Percentiles rank a stretch among this genome's conserved stretches.
Evolutionary conservation across 2,888 invertebrate species (phyloP).

Genomic region (Xylocampa areola): DNA sequence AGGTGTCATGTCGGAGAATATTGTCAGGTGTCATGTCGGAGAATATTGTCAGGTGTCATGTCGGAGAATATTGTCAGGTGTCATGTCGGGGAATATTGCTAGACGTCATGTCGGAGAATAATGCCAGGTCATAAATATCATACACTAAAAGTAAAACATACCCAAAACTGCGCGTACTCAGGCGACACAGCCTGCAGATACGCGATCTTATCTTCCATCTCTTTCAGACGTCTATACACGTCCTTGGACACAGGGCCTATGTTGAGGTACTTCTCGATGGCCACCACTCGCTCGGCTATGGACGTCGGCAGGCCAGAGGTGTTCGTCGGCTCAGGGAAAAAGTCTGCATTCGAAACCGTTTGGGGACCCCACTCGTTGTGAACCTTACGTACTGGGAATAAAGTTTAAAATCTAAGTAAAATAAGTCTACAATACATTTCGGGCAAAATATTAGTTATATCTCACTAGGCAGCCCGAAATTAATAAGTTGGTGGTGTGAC

Average conservation of each 20-base stretch:
- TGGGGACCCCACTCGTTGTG: constrained; percentile 93
- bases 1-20: no score
- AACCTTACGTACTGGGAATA: constrained; percentile 91
- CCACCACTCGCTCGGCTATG: constrained; percentile 92
- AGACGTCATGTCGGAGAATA: no score
- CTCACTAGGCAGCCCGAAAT: no score
- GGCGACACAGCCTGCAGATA: constrained; percentile 94
- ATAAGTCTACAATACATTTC: no score
- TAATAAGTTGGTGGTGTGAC: no score
- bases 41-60: no score
- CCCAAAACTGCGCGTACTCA: constrained; percentile 93
- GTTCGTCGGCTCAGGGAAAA: constrained; percentile 52
- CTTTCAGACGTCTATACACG: constrained; percentile 92
- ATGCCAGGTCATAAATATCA: no score
- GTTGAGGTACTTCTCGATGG: constrained; percentile 91
- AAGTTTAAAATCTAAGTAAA: not conserved
- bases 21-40: no score
- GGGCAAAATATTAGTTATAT: no score
- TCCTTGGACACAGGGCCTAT: constrained; percentile 90
- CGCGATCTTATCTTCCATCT: constrained; percentile 93
- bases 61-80: no score
- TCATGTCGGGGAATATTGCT: no score
- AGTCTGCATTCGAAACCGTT: constrained; percentile 70
- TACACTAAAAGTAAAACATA: constrained; percentile 51
- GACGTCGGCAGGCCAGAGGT: constrained; percentile 84